Percentiles rank a stretch among this genome's conserved stretches.
Conservation (phyloP, 2,797 vertebrate species). For the Enteromius trimaculatus region DNA sequence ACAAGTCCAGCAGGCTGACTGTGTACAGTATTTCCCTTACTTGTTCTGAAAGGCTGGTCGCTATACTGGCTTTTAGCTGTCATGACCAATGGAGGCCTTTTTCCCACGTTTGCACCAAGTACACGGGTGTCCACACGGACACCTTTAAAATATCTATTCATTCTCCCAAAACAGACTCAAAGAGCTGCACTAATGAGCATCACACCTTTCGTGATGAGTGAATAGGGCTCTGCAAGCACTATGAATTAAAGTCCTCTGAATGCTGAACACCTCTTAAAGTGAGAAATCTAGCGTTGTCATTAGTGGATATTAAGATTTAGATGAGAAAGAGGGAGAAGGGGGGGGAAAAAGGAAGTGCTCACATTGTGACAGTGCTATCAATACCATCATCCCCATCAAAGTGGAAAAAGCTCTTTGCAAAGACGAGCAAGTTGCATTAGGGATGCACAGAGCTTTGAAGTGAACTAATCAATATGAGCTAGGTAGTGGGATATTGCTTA, state of each 20-base stretch:
- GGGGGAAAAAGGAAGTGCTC: slow-evolving; percentile 77
- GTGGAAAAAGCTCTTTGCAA: slow-evolving; percentile 81
- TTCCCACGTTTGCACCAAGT: slow-evolving; percentile 72
- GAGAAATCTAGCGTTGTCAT: slow-evolving; percentile 76
- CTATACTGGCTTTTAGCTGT: slow-evolving; percentile 33
- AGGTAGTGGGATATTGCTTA: slow-evolving; percentile 57
- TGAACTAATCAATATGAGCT: slow-evolving; percentile 83
- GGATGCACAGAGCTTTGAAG: slow-evolving; percentile 79
- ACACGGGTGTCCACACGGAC: slow-evolving; percentile 74
- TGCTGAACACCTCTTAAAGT: slow-evolving; percentile 74
- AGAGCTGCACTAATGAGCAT: slow-evolving; percentile 78
- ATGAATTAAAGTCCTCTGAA: slow-evolving; percentile 81
- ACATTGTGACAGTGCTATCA: slow-evolving; percentile 85
- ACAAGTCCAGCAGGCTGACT: background rate
- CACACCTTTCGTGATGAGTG: slow-evolving; percentile 72
- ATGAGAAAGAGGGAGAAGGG: slow-evolving; percentile 47
- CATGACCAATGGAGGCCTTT: slow-evolving; percentile 69
- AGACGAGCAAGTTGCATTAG: slow-evolving; percentile 82
- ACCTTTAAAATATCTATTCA: slow-evolving; percentile 81
- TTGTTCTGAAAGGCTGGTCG: background rate
- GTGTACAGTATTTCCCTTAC: background rate
- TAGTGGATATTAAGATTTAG: slow-evolving; percentile 69
- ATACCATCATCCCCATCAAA: slow-evolving; percentile 85
- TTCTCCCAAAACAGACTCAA: slow-evolving; percentile 71
- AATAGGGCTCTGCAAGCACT: slow-evolving; percentile 72